Evolutionary conservation across 2,888 invertebrate genomes (phyloP).

Genomic region (Elysia crispata): DNA sequence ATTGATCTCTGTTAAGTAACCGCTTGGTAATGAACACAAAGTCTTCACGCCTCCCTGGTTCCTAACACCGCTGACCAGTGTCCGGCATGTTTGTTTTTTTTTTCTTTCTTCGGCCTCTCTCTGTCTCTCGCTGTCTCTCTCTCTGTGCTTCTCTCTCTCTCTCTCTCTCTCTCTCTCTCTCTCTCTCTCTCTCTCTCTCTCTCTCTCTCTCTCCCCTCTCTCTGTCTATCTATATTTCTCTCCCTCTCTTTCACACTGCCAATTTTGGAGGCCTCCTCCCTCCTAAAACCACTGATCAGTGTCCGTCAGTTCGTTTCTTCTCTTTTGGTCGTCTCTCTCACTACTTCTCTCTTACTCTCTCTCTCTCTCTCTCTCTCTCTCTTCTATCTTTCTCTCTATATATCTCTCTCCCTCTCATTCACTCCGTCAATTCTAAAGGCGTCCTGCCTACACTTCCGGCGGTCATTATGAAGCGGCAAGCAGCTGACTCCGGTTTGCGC

Average conservation of each 20-base stretch:
- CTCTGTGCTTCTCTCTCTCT: slow-evolving; percentile 22
- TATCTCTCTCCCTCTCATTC: slow-evolving; percentile 28
- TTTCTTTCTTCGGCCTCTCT: neutral
- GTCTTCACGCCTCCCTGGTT: neutral
- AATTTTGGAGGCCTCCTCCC: too few relatives aligned
- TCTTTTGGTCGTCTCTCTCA: slow-evolving; percentile 14
- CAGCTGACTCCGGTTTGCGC: too few relatives aligned
- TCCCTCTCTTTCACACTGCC: neutral
- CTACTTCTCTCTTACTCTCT: slow-evolving; percentile 27
- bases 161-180: slow-evolving; percentile 37
- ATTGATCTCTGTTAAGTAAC: neutral
- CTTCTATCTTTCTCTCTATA: neutral
- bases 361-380: slow-evolving; percentile 35
- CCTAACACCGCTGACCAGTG: neutral
- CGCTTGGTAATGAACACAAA: neutral
- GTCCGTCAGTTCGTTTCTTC: too few relatives aligned
- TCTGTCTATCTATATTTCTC: neutral
- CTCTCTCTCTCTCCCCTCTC: slow-evolving; percentile 27
- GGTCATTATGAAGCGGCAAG: too few relatives aligned
- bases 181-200: slow-evolving; percentile 43
- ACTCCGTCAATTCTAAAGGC: too few relatives aligned
- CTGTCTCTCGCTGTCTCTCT: neutral
- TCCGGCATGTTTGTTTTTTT: neutral
- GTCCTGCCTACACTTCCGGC: too few relatives aligned
- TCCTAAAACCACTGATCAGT: too few relatives aligned